Percentiles rank a stretch among this genome's conserved stretches.
Evolutionary conservation across 2,113 vertebrate genomes (phyloP).

Genomic region (Pantherophis guttatus): DNA sequence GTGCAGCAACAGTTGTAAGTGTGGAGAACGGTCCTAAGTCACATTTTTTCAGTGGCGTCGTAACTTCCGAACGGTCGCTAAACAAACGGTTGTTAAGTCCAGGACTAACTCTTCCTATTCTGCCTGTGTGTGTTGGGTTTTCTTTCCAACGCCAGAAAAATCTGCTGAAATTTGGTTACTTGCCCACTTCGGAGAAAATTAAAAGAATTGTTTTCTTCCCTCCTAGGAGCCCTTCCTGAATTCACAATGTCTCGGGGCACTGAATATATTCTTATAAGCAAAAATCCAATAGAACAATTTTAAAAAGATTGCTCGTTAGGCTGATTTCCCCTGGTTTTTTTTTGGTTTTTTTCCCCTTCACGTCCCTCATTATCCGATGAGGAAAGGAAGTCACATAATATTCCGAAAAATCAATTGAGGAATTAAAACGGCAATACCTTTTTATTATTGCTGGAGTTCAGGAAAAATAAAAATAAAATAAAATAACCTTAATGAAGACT

Average conservation of each 20-base stretch:
- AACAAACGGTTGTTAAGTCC: too few relatives aligned
- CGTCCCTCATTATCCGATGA: constrained; percentile 46
- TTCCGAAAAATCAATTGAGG: constrained; percentile 45
- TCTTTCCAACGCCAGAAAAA: neutral
- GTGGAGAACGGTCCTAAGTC: too few relatives aligned
- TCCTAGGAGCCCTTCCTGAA: neutral
- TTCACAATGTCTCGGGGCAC: neutral
- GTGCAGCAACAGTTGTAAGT: too few relatives aligned
- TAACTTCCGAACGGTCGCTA: too few relatives aligned
- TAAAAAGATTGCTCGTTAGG: neutral
- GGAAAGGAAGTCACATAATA: constrained; percentile 1
- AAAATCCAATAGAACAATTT: constrained; percentile 13
- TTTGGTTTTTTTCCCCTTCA: neutral
- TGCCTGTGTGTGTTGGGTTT: neutral
- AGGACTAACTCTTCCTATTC: neutral
- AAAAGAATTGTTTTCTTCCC: neutral
- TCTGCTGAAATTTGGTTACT: too few relatives aligned
- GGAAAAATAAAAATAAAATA: neutral
- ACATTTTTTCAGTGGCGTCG: too few relatives aligned
- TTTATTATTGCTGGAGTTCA: neutral
- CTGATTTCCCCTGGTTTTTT: neutral
- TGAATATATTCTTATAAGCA: constrained; percentile 11
- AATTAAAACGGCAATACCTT: constrained; percentile 34
- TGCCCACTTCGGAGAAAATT: neutral
- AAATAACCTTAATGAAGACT: constrained; percentile 9